Evolutionary conservation across 1,140 invertebrate genomes (phyloP).

Genomic region (Magallana angulata): DNA sequence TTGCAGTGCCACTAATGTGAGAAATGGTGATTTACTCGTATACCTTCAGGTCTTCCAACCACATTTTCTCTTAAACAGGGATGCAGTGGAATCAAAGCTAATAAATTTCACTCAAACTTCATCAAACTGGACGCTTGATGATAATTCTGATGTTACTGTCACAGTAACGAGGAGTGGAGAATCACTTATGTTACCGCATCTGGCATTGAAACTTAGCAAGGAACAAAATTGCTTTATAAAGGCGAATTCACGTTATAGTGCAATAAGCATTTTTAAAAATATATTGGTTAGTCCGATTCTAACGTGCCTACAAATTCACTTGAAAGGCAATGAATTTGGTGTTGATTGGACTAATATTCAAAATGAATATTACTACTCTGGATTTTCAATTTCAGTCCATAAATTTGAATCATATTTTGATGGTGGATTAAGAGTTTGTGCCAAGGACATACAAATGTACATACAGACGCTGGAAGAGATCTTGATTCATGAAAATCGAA

Average conservation of each 20-base stretch:
- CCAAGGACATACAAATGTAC: neutral
- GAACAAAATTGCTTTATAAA: neutral
- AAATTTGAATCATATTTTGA: neutral
- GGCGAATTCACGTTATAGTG: neutral
- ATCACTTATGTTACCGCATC: neutral
- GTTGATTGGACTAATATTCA: neutral
- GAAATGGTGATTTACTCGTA: neutral
- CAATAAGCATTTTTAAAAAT: neutral
- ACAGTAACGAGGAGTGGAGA: neutral
- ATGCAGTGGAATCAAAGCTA: neutral
- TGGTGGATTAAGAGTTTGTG: neutral
- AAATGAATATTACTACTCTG: neutral
- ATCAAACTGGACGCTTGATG: neutral
- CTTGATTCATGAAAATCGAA: neutral
- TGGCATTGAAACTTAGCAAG: neutral
- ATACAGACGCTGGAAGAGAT: neutral
- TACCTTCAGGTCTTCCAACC: neutral
- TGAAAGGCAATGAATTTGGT: conserved; percentile 9
- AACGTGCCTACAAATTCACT: conserved; percentile 11
- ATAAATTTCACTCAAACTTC: neutral
- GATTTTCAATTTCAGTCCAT: too few species aligned
- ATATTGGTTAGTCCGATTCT: neutral
- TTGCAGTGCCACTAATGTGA: neutral
- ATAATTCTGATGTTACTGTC: neutral
- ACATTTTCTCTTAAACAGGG: neutral